These are phyloP conservation scores for Chlorocebus sabaeus DNA, from an alignment of 2,113 vertebrate genomes.

Conservation along the genomic window DNA sequence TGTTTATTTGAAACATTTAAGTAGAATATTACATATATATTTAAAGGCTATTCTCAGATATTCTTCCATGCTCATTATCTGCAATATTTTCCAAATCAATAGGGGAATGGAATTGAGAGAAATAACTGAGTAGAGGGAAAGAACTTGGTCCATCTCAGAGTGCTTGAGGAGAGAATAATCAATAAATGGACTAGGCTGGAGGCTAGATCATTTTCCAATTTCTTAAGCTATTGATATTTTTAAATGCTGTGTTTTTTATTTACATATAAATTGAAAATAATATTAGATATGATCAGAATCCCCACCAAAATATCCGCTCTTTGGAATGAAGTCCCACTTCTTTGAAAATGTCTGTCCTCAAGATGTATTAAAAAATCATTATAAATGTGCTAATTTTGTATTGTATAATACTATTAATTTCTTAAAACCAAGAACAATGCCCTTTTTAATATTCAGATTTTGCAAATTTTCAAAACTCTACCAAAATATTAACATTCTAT, in stretches of 20 bases:
- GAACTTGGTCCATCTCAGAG: neutral
- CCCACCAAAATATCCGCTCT: neutral
- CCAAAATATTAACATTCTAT: neutral
- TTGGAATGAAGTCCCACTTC: neutral
- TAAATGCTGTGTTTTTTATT: neutral
- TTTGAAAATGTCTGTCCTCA: neutral
- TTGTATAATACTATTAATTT: neutral
- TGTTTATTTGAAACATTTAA: constrained; percentile 19
- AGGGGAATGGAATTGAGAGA: neutral
- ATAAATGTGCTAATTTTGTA: neutral
- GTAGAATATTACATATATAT: neutral
- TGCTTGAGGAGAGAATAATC: neutral
- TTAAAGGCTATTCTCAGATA: neutral
- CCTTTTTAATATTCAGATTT: neutral
- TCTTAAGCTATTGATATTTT: neutral
- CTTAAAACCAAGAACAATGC: neutral
- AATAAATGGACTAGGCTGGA: neutral
- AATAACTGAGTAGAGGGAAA: neutral
- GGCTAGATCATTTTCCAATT: neutral
- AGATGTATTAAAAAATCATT: neutral
- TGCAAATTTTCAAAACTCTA: neutral
- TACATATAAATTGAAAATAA: neutral
- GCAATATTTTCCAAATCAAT: neutral
- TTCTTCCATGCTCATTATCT: neutral
- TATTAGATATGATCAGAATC: neutral